Base-by-base conservation (phyloP, 2,797 vertebrate species). In the Gymnothorax reevesii region DNA sequence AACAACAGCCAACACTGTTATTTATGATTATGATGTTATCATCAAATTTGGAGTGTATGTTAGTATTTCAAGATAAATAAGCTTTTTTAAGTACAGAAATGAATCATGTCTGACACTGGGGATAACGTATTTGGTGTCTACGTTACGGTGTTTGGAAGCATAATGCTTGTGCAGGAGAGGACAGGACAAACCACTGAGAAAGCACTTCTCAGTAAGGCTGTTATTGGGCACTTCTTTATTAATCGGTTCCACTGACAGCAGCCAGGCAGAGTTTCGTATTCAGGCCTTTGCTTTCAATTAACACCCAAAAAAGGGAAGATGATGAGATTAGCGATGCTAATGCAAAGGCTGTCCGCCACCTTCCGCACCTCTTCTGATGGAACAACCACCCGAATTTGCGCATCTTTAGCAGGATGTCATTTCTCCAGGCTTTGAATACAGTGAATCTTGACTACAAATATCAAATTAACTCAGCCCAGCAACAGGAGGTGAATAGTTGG, bases 191-290 rank as follows among this genome's bases (percentile, higher is more conserved):
- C 88, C 89, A 83, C 89, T 88, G 87, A 87, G 83, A 85, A 89
- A 90, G 86, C 90, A 90, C 83, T 83, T 60, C 57, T 84, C 86
- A 88, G 89, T 89, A 86, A 87, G 84, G 86, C 49, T 86, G 87
- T 89, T 87, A 89, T 89, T 85, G 87, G 87, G 69, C 86, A 88
- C 84, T 69, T 90, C 88, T 88, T 88, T 85, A 85, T 88, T 90
- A 88, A 88, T 84, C 84, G 73, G 82, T 86, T 82, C 62, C 86
- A 55, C 85, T 22, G 73, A 79, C 82, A 60, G 60, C 69, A 86
- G 54, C 55, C 84, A 49, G 80, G 75, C 79, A 1, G 80, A 55
- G 83, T 64, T 62, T 57, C 85, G 88, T 80, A 71, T 59, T 6
- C 77, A 52, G 77, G n/a, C 33, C 52, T 84, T 83, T 54, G 25